Evolutionary conservation across 2,113 vertebrate genomes (phyloP).

Genomic region (Dicaeum eximium): DNA sequence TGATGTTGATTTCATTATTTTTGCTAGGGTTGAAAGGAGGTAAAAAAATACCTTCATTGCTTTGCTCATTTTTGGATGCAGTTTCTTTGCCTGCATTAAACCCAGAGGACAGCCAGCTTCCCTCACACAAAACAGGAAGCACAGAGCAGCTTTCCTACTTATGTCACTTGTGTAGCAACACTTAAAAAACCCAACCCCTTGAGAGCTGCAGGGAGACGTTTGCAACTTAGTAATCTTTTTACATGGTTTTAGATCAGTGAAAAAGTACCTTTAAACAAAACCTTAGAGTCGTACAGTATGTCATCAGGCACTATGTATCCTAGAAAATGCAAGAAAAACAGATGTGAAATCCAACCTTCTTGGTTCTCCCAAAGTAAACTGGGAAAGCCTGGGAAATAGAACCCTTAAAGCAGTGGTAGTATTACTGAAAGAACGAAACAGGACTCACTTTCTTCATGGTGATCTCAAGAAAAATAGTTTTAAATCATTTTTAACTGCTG

Average conservation of each 20-base stretch:
- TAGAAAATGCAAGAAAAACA: background rate
- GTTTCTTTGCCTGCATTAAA: background rate
- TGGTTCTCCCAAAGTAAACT: background rate
- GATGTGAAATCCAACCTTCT: background rate
- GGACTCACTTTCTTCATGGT: background rate
- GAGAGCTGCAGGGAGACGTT: background rate
- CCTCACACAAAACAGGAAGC: background rate
- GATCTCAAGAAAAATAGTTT: background rate
- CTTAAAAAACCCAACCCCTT: background rate
- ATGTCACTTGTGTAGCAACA: background rate
- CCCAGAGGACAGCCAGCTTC: background rate
- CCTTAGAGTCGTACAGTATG: background rate
- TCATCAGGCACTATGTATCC: background rate
- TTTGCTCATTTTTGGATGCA: background rate
- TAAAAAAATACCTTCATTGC: background rate
- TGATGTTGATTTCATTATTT: background rate
- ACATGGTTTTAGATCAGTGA: background rate
- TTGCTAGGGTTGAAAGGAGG: background rate
- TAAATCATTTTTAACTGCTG: background rate
- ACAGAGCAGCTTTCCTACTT: background rate
- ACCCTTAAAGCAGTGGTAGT: background rate
- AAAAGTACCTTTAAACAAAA: background rate
- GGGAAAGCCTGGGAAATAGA: fast-evolving
- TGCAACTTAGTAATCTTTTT: background rate
- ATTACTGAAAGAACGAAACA: background rate